Conservation (phyloP, 2,888 invertebrate species). For the Drosophila lacicola region DNA sequence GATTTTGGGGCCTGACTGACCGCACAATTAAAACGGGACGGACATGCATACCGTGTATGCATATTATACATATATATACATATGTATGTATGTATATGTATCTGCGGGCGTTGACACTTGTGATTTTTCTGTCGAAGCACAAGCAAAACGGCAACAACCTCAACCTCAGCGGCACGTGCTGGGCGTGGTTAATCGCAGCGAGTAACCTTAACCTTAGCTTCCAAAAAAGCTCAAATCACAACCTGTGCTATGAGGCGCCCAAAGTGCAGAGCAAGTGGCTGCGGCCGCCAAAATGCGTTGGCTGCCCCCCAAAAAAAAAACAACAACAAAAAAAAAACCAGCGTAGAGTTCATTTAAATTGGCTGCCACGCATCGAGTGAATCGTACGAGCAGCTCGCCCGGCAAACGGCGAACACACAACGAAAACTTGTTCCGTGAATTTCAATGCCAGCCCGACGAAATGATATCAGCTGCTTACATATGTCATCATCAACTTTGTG, state of each 20-base stretch:
- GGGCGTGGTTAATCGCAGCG: constrained; percentile 66
- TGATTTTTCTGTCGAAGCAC: constrained; percentile 4
- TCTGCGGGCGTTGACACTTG: constrained; percentile 32
- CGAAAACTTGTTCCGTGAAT: constrained; percentile 50
- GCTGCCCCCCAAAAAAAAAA: constrained; percentile 29
- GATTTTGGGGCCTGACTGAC: constrained; percentile 85
- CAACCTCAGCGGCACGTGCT: constrained; percentile 32
- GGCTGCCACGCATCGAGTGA: constrained; percentile 55
- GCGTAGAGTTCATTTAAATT: constrained; percentile 67
- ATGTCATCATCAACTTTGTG: constrained; percentile 61
- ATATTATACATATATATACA: background rate
- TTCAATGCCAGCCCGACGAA: constrained; percentile 61
- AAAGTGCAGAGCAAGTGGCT: constrained; percentile 63
- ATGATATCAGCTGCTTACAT: constrained; percentile 47
- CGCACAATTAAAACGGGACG: constrained; percentile 78
- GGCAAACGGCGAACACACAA: background rate
- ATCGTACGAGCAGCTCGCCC: constrained; percentile 11
- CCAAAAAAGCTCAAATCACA: constrained; percentile 84
- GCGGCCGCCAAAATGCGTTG: constrained; percentile 60
- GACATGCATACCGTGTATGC: constrained; percentile 52
- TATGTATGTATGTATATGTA: background rate
- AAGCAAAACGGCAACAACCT: constrained; percentile 18
- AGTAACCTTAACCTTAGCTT: constrained; percentile 84
- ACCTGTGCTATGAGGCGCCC: constrained; percentile 83
- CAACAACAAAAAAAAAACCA: constrained; percentile 4